These are phyloP conservation scores for Motacilla alba DNA, from an alignment of 2,113 vertebrate genomes.

Conservation along the genomic window DNA sequence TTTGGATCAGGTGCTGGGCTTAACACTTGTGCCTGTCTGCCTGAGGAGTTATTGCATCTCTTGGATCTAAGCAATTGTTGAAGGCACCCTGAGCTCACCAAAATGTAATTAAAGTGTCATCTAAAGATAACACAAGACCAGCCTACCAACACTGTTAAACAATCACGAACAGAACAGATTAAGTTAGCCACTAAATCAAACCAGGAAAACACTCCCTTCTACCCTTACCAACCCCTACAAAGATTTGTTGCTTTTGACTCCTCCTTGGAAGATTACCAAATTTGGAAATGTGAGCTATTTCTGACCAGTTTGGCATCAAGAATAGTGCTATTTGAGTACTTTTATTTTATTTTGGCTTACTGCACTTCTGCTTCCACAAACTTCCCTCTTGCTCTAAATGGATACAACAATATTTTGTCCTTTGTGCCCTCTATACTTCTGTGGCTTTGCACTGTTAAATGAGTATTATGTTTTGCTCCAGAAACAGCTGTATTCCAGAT, in stretches of 20 bases:
- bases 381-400: background rate
- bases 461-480: background rate
- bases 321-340: background rate
- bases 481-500: background rate
- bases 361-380: background rate
- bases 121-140: background rate
- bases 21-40: background rate
- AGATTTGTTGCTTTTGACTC: background rate
- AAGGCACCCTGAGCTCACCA: background rate
- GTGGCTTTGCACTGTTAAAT: background rate
- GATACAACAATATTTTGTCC: background rate
- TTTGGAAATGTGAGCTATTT: background rate
- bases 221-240: background rate
- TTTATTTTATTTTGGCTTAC: background rate
- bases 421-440: background rate
- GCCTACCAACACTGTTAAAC: background rate
- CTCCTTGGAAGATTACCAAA: slow-evolving; percentile 2
- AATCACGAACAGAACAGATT: background rate
- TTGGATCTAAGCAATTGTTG: background rate
- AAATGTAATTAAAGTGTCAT: slow-evolving; percentile 15
- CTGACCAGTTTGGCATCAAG: background rate
- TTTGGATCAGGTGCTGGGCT: background rate
- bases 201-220: background rate
- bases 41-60: background rate
- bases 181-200: slow-evolving; percentile 12